These are phyloP conservation scores for Danionella cerebrum DNA, from an alignment of 2,113 vertebrate genomes.

Conservation along the genomic window DNA sequence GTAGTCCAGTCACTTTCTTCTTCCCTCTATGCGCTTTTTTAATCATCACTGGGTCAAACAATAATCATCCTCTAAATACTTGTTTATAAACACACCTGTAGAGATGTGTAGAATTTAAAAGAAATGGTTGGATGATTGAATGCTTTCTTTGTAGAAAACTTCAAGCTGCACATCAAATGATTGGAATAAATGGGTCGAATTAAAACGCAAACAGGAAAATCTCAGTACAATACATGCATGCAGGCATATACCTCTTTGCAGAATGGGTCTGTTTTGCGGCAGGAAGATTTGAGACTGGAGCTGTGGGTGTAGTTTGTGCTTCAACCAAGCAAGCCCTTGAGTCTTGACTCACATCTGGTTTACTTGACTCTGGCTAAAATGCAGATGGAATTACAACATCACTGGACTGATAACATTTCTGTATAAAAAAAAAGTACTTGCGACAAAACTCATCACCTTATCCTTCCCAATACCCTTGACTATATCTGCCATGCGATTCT, in stretches of 20 bases:
- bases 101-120: too few species aligned
- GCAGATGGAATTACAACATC: not conserved
- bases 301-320: not conserved
- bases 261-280: not conserved
- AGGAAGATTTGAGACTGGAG: not conserved
- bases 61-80: too few species aligned
- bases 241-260: not conserved
- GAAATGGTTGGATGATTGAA: too few species aligned
- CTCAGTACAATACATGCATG: not conserved
- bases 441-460: too few species aligned
- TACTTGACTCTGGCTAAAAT: conserved; percentile 11
- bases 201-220: too few species aligned
- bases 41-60: conserved; percentile 28
- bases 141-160: too few species aligned
- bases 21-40: conserved; percentile 27
- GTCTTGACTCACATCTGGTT: conserved; percentile 25
- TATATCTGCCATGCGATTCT: conserved; percentile 88
- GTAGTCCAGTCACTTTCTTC: not conserved
- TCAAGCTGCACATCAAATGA: too few species aligned
- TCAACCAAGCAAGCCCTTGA: not conserved
- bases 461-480: conserved; percentile 86
- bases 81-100: too few species aligned
- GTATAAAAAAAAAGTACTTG: not conserved
- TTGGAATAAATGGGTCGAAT: too few species aligned
- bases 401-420: too few species aligned